These are phyloP conservation scores for Drosophila neonasuta DNA, from an alignment of 2,888 invertebrate genomes.

Conservation along the genomic window DNA sequence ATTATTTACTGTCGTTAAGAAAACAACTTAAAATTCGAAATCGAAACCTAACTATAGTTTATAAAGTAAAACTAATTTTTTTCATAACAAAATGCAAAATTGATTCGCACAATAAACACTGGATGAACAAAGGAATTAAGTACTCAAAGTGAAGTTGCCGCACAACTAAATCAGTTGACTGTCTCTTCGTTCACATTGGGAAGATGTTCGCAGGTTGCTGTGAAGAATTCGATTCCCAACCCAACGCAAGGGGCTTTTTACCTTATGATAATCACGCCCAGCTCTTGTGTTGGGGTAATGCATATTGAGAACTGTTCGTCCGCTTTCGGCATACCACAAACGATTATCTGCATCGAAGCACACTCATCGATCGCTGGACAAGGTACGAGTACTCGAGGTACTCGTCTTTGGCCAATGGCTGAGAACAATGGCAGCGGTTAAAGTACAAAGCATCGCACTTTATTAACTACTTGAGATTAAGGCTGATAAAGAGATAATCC, in stretches of 20 bases:
- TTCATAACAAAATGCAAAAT: background rate
- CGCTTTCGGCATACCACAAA: slow-evolving; percentile 76
- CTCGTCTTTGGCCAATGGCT: slow-evolving; percentile 44
- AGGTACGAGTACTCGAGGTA: slow-evolving; percentile 13
- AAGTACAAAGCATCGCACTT: slow-evolving; percentile 81
- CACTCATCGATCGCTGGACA: slow-evolving; percentile 58
- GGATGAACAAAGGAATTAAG: slow-evolving; percentile 12
- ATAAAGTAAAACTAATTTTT: background rate
- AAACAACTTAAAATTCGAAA: too few relatives aligned
- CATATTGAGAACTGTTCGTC: slow-evolving; percentile 60
- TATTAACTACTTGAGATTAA: slow-evolving; percentile 82
- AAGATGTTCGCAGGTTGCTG: slow-evolving; percentile 9
- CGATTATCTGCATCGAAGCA: slow-evolving; percentile 77
- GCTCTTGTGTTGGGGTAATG: slow-evolving; percentile 27
- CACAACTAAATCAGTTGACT: slow-evolving; percentile 7
- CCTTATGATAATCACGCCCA: slow-evolving; percentile 60
- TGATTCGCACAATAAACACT: background rate
- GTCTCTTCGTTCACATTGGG: slow-evolving; percentile 1
- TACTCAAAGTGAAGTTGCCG: slow-evolving; percentile 4
- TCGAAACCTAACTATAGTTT: background rate
- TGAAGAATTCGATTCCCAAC: slow-evolving; percentile 2
- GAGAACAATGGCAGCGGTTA: slow-evolving; percentile 75
- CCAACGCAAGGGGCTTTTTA: slow-evolving; percentile 40
- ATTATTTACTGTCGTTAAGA: too few relatives aligned
- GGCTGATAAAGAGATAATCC: slow-evolving; percentile 81